Base-by-base conservation (phyloP, 1,140 invertebrate species). In the Drosophila teissieri region DNA sequence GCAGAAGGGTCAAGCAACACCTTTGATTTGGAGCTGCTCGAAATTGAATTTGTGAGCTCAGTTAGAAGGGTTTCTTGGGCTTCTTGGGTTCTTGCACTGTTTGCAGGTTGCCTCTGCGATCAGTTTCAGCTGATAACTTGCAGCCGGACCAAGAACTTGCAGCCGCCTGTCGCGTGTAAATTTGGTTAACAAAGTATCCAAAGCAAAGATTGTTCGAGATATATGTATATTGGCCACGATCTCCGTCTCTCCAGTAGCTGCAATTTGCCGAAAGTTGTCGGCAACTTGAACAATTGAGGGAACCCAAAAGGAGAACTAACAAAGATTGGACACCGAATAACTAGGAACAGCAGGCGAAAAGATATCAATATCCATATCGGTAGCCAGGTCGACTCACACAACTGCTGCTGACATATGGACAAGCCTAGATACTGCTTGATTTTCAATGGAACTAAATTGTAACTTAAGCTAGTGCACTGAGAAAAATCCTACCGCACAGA, bases 1-100 rank as follows among this genome's bases (percentile, higher is more conserved):
- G 80, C 53, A 46, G 65, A 83, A 85, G 81, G 81, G 81, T 85
- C 81, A 86, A 80, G 62, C 82, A 80, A 85, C 81, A 85, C 81
- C 81, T 85, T 85, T 85, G 81, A 85, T 85, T 85, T 85, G 57
- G 62, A 79, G 64, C 51, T 40, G 36, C n/a, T 10, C 36, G 62
- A 76, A 76, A 76, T 68, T 60, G 55, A 60, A 77, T 58, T 60
- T 51, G 46, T 51, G 49, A 53, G 46, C 27, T 55, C 51, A 77
- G 81, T 84, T 84, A 85, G 81, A 85, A 85, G 81, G 81, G 81
- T 77, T 81, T 72, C 14, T 68, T 39, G 34, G 34, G 40, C 56
- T 54, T 54, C 22, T 24, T 24, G 24, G 24, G 24, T 24, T 24
- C 24, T 57, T 54, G 64, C 54, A 40, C 62, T 56, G 42, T 27